A percentile compares a stretch with the other conserved stretches of the same genome.
phyloP scores from a whole-genome alignment of 2,888 invertebrate genomes.

The Sphinx pinastri region DNA sequence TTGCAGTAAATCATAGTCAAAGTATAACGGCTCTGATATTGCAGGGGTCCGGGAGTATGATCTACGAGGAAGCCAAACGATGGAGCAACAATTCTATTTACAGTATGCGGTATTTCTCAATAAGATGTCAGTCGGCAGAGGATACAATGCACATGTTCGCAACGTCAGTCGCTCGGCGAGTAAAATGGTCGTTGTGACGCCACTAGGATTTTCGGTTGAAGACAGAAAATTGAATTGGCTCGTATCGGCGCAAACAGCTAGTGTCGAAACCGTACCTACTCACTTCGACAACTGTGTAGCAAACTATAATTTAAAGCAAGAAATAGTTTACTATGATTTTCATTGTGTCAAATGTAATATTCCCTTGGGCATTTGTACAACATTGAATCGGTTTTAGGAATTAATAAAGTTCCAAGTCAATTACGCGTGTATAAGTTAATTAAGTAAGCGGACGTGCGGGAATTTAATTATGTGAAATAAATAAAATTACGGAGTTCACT shows the following conservation, averaged over 20 bases:
- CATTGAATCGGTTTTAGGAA: not conserved
- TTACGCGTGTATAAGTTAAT: too few relatives aligned
- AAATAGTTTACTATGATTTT: too few relatives aligned
- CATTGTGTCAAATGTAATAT: too few relatives aligned
- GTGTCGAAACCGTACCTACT: slow-evolving; percentile 59
- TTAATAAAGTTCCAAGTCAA: not conserved
- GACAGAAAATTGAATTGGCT: slow-evolving; percentile 71
- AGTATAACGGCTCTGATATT: slow-evolving; percentile 29
- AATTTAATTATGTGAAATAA: slow-evolving; percentile 12
- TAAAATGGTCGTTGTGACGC: slow-evolving; percentile 56
- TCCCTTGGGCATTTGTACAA: not conserved
- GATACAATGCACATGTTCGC: slow-evolving; percentile 59
- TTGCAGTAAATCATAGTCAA: too few relatives aligned
- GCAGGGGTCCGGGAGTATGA: slow-evolving; percentile 5
- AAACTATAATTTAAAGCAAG: not conserved
- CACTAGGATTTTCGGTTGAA: slow-evolving; percentile 58
- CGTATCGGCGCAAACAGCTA: slow-evolving; percentile 58
- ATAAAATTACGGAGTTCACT: not conserved
- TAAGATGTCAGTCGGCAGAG: slow-evolving; percentile 54
- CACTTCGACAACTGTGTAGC: slow-evolving; percentile 39
- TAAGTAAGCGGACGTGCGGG: not conserved
- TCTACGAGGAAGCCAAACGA: slow-evolving; percentile 45
- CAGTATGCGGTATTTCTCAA: slow-evolving; percentile 49
- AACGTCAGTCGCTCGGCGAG: slow-evolving; percentile 53
- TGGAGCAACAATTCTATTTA: slow-evolving; percentile 59